A percentile compares a stretch with the other conserved stretches of the same genome.
Conservation (phyloP, 2,113 vertebrate species). For the Hiodon tergisus region DNA sequence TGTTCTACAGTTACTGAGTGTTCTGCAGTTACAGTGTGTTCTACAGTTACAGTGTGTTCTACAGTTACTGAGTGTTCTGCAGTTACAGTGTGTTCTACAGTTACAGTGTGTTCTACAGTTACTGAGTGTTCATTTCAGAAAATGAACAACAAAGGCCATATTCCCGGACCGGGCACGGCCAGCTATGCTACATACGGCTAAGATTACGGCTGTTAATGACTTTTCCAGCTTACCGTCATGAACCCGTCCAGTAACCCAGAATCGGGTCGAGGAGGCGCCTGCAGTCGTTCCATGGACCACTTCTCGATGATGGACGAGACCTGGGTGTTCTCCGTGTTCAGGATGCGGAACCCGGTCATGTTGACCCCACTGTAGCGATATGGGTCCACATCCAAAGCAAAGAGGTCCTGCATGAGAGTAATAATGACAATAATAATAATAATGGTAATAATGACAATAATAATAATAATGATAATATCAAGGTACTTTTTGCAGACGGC, state of each 20-base stretch:
- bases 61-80: too few species aligned
- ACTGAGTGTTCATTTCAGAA: too few species aligned
- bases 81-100: too few species aligned
- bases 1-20: too few species aligned
- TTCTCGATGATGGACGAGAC: constrained; percentile 96
- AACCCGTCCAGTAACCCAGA: constrained; percentile 98
- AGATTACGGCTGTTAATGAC: too few species aligned
- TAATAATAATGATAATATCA: neutral
- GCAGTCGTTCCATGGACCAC: constrained; percentile 96
- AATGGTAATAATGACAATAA: neutral
- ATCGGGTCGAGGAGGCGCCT: constrained; percentile 94
- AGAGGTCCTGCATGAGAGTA: constrained; percentile 75
- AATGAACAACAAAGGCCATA: too few species aligned
- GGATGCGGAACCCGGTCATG: constrained; percentile 94
- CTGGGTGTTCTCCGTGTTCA: constrained; percentile 92
- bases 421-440: neutral
- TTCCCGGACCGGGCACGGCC: too few species aligned
- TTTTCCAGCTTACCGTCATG: constrained; percentile 80
- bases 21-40: too few species aligned
- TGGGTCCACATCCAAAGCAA: constrained; percentile 94
- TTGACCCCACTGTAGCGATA: constrained; percentile 95
- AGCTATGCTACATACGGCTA: too few species aligned
- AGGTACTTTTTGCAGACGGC: neutral
- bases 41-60: too few species aligned
- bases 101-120: too few species aligned